Evolutionary conservation across 2,113 vertebrate species (phyloP).

Genomic region (Gallinago media): DNA sequence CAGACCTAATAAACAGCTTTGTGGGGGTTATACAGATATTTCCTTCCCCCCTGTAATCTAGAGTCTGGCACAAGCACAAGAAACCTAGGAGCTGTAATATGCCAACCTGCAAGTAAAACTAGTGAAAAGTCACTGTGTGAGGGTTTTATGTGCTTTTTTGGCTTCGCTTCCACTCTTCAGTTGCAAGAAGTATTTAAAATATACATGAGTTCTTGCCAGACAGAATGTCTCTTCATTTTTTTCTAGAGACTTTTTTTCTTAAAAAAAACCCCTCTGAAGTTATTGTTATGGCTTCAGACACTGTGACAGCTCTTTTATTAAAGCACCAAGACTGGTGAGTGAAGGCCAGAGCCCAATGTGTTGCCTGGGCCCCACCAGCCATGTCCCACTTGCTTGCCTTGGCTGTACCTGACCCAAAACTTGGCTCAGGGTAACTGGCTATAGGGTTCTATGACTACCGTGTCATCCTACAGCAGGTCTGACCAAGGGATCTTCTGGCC

Average conservation of each 20-base stretch:
- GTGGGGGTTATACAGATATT: background rate
- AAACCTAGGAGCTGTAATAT: background rate
- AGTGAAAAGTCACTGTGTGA: slow-evolving; percentile 48
- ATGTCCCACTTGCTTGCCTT: accelerated
- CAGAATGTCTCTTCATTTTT: background rate
- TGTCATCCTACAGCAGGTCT: background rate
- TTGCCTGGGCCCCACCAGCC: accelerated
- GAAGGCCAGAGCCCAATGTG: background rate
- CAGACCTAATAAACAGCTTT: background rate
- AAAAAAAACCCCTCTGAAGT: background rate
- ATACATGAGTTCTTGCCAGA: background rate
- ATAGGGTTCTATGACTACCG: accelerated
- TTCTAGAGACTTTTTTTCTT: background rate
- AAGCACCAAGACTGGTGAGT: background rate
- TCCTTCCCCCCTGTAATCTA: background rate
- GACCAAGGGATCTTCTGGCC: background rate
- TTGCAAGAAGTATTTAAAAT: slow-evolving; percentile 43
- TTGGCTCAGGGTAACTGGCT: background rate
- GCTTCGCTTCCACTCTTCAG: background rate
- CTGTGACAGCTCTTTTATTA: background rate
- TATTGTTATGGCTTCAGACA: background rate
- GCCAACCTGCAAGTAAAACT: slow-evolving; percentile 23
- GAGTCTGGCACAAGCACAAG: background rate
- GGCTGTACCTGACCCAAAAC: background rate
- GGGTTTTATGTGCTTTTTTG: slow-evolving; percentile 30